These are phyloP conservation scores for Montipora efflorescens DNA, from an alignment of 64 coral and sea anemone species.

Conservation along the genomic window DNA sequence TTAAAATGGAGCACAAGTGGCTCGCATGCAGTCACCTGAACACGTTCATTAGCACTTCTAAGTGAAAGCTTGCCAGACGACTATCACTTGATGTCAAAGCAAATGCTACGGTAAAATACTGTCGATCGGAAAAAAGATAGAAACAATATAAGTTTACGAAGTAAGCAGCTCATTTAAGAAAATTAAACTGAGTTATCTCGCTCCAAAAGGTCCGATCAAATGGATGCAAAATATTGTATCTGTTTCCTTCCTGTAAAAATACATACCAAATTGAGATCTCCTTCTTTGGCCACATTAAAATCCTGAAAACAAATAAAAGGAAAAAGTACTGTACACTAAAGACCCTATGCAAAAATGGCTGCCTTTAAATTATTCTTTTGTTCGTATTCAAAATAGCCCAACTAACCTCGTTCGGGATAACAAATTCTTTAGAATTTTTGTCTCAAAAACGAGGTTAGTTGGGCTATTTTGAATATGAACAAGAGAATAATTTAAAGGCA, in stretches of 20 bases:
- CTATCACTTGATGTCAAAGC: slow-evolving; percentile 8
- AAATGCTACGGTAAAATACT: slow-evolving; percentile 61
- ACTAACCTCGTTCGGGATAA: no score
- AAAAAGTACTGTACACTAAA: neutral
- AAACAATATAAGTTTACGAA: no score
- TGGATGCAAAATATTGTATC: neutral
- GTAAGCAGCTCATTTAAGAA: neutral
- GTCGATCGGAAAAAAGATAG: neutral
- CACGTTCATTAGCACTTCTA: slow-evolving; percentile 49
- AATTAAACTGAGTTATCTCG: neutral
- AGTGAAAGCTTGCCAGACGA: neutral
- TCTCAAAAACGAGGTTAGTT: no score
- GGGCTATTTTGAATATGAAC: no score
- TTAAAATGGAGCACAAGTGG: no score
- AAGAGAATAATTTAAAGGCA: no score
- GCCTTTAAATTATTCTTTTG: no score
- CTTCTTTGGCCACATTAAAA: slow-evolving; percentile 7
- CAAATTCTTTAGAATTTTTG: no score
- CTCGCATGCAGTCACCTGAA: slow-evolving; percentile 27
- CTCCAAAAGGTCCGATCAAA: neutral
- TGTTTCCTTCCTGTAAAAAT: neutral
- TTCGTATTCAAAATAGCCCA: no score
- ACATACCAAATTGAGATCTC: slow-evolving; percentile 44
- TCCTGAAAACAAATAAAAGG: neutral
- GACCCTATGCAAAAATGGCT: no score